These are phyloP conservation scores for Vombatus ursinus DNA, from an alignment of 2,113 vertebrate species.

Conservation along the genomic window DNA sequence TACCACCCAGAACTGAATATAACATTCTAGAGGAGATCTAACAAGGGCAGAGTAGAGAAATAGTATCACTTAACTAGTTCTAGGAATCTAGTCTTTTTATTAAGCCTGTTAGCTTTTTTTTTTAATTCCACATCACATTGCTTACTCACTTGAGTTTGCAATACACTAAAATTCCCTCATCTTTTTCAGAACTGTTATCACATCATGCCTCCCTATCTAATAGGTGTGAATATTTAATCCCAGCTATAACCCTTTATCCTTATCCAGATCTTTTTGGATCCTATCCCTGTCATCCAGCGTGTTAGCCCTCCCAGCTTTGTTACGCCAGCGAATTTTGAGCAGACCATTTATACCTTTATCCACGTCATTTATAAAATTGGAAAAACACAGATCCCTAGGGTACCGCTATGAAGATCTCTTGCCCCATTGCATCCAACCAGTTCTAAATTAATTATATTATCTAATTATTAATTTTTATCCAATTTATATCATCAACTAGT, in stretches of 20 bases:
- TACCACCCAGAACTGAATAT: neutral
- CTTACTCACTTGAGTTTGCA: neutral
- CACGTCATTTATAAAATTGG: neutral
- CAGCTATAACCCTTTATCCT: neutral
- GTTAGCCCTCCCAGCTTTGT: neutral
- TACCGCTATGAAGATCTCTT: neutral
- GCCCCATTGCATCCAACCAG: neutral
- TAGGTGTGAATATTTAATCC: neutral
- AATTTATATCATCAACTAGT: neutral
- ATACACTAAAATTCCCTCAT: neutral
- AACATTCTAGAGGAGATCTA: neutral
- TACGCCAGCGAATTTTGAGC: neutral
- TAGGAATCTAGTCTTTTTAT: neutral
- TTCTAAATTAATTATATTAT: neutral
- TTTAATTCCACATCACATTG: neutral
- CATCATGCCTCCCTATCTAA: neutral
- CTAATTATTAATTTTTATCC: neutral
- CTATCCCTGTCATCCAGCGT: neutral
- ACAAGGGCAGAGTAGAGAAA: neutral
- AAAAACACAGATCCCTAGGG: neutral
- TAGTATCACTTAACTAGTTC: neutral
- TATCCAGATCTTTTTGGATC: neutral
- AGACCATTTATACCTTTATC: neutral
- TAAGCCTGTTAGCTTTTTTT: neutral
- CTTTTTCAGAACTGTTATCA: neutral